These are phyloP conservation scores for Palythoa grandis DNA, from an alignment of 92 coral and sea anemone species.

Conservation along the genomic window DNA sequence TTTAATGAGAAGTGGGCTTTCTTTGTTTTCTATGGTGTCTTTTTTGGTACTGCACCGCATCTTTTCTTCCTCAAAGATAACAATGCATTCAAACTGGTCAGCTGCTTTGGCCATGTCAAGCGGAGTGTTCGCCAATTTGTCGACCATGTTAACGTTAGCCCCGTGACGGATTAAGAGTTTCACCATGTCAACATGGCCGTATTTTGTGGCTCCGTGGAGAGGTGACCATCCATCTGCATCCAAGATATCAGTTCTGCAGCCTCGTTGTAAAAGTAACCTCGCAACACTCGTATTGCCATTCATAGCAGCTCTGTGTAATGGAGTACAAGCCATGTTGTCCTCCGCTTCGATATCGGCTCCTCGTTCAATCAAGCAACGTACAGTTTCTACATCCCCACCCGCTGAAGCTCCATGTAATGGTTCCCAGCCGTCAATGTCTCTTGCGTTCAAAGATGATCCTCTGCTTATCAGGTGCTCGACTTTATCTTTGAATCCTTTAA, in stretches of 20 bases:
- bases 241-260: not conserved
- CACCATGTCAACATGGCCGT: not conserved
- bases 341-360: slow-evolving; percentile 20
- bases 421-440: slow-evolving; percentile 2
- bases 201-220: slow-evolving; percentile 1
- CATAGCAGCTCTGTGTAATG: not conserved
- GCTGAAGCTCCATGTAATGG: slow-evolving; percentile 20
- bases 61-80: not conserved
- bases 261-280: not conserved
- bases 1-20: not conserved
- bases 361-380: slow-evolving; percentile 10
- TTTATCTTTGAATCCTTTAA: not conserved
- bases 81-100: not conserved
- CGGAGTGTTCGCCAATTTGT: not conserved
- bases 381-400: not conserved
- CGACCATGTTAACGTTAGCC: not conserved
- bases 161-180: not conserved
- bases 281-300: slow-evolving; percentile 9
- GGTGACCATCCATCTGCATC: slow-evolving; percentile 3
- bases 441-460: not conserved
- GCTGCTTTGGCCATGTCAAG: slow-evolving; percentile 4
- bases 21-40: not conserved
- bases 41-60: not conserved
- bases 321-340: not conserved
- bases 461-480: not conserved